Percentiles rank a stretch among this genome's conserved stretches.
phyloP scores from a whole-genome alignment of 2,113 vertebrate genomes.

The Dissostichus mawsoni region DNA sequence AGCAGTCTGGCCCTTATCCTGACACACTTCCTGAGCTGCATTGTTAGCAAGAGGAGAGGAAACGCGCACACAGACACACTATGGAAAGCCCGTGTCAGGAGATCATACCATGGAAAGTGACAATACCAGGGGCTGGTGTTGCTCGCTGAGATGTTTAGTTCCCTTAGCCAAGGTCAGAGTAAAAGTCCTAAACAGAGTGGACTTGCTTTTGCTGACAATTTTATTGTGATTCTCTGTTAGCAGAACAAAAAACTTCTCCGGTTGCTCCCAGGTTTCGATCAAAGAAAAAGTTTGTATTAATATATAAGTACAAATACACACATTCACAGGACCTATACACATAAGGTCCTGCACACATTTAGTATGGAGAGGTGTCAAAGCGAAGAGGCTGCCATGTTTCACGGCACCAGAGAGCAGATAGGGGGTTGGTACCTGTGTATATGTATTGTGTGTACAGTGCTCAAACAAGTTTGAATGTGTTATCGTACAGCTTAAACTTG shows the following conservation, averaged over 20 bases:
- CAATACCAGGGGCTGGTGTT: conserved; percentile 50
- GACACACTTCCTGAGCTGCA: conserved; percentile 78
- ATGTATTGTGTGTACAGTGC: too few species aligned
- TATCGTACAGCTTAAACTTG: too few species aligned
- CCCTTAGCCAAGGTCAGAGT: conserved; percentile 38
- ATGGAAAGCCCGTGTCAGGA: conserved; percentile 69
- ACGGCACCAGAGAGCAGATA: too few species aligned
- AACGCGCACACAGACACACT: conserved; percentile 37
- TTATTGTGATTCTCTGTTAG: conserved; percentile 5
- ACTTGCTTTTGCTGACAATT: conserved; percentile 9
- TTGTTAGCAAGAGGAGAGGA: conserved; percentile 77
- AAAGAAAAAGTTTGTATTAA: too few species aligned
- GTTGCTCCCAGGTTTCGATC: not conserved
- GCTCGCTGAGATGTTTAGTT: not conserved
- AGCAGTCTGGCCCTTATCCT: conserved; percentile 76
- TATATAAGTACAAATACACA: too few species aligned
- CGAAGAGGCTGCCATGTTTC: too few species aligned
- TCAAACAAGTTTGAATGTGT: too few species aligned
- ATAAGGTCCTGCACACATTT: too few species aligned
- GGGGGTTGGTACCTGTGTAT: too few species aligned
- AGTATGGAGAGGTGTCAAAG: too few species aligned
- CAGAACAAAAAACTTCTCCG: conserved; percentile 23
- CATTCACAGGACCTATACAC: too few species aligned
- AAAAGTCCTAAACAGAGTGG: conserved; percentile 9
- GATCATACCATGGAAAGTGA: conserved; percentile 73